These are phyloP conservation scores for Callinectes sapidus DNA, from an alignment of 2,888 invertebrate species.

Conservation along the genomic window DNA sequence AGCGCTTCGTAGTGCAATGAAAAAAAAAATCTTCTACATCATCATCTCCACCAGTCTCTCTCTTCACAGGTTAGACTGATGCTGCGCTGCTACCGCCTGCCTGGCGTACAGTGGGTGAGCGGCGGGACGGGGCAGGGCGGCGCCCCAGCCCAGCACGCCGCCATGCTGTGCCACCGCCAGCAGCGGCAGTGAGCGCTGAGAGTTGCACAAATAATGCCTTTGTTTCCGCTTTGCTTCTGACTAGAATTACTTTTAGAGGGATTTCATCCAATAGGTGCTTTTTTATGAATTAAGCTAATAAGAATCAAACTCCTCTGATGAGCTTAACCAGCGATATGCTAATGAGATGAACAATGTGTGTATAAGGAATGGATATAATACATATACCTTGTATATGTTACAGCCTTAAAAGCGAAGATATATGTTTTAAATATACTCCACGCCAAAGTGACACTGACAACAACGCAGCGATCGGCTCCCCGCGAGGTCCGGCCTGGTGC, in stretches of 20 bases:
- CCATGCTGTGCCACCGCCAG: background rate
- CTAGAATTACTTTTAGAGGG: constrained; percentile 10
- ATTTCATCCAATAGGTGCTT: constrained; percentile 25
- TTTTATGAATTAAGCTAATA: constrained; percentile 4
- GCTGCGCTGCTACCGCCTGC: background rate
- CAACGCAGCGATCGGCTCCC: background rate
- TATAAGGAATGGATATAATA: constrained; percentile 36
- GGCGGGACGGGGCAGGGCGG: background rate
- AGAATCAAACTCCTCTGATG: background rate
- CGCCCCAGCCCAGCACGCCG: background rate
- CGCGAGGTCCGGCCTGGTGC: background rate
- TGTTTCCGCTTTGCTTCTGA: constrained; percentile 30
- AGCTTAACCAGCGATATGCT: constrained; percentile 22
- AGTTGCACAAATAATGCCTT: background rate
- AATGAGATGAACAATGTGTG: constrained; percentile 26
- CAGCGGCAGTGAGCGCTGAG: background rate
- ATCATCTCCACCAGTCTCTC: background rate
- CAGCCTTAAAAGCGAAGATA: background rate
- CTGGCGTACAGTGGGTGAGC: background rate
- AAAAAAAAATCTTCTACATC: background rate
- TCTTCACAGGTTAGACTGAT: background rate
- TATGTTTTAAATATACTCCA: constrained; percentile 4
- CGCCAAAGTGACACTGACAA: background rate
- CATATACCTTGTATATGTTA: constrained; percentile 20
- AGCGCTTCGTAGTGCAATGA: background rate